Evolutionary conservation across 2,797 vertebrate species (phyloP).

Genomic region (Sphenodon punctatus): DNA sequence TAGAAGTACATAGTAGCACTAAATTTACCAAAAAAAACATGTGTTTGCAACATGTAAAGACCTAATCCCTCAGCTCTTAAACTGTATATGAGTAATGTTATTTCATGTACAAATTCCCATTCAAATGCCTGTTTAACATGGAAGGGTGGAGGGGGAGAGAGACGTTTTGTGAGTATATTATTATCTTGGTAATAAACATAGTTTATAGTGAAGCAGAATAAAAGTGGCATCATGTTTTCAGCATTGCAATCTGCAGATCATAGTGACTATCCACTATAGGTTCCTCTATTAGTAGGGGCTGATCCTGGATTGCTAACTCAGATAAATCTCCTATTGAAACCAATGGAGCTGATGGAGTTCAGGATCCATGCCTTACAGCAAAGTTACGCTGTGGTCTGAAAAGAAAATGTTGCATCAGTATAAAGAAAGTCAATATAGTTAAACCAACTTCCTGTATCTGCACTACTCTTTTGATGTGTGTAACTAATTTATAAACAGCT

Average conservation of each 20-base stretch:
- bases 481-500: conserved; percentile 58
- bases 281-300: background rate
- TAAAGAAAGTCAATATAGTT: no score
- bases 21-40: background rate
- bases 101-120: background rate
- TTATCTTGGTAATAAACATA: background rate
- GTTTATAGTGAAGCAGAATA: background rate
- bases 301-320: background rate
- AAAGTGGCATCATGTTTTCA: background rate
- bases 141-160: no score
- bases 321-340: background rate
- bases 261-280: background rate
- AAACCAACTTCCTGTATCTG: background rate
- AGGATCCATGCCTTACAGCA: no score
- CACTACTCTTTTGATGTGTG: conserved; percentile 2
- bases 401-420: background rate
- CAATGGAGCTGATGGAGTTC: background rate
- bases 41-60: background rate
- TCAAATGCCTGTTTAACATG: no score
- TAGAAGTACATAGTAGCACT: background rate
- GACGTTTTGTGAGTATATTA: no score
- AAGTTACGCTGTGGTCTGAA: background rate
- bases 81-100: background rate
- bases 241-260: background rate
- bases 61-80: background rate